Conservation (phyloP, 2,113 vertebrate genomes). For the Sminthopsis crassicaudata region DNA sequence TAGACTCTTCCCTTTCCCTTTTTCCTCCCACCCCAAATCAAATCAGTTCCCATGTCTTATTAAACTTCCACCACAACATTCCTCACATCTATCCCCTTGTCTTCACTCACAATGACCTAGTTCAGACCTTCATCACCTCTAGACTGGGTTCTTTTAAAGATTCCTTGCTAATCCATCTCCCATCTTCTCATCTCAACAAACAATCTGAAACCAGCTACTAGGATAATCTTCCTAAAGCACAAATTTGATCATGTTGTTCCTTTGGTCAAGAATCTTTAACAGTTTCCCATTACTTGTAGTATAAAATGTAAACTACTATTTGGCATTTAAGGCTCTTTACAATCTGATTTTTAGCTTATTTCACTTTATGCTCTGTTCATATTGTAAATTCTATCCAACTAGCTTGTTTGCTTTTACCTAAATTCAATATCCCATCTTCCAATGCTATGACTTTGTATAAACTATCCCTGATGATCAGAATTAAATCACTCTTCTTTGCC, state of each 20-base stretch:
- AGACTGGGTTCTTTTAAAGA: neutral
- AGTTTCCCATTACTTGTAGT: neutral
- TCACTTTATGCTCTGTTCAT: neutral
- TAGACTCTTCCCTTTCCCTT: neutral
- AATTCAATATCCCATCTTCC: neutral
- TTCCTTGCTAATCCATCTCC: neutral
- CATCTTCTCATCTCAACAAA: neutral
- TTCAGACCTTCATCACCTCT: neutral
- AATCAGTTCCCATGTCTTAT: neutral
- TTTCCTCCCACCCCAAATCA: neutral
- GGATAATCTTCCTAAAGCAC: neutral
- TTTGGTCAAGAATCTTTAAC: neutral
- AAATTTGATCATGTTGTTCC: neutral
- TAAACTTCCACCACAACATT: neutral
- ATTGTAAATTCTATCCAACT: neutral
- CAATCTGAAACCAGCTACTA: neutral
- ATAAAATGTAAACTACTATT: neutral
- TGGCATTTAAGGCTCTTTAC: neutral
- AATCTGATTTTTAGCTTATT: neutral
- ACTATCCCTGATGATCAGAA: neutral
- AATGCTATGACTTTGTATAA: neutral
- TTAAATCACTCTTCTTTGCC: neutral
- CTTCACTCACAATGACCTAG: neutral
- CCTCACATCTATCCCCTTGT: neutral
- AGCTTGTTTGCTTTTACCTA: neutral